phyloP scores from a whole-genome alignment of 2,888 invertebrate species.

The Zygaena filipendulae region DNA sequence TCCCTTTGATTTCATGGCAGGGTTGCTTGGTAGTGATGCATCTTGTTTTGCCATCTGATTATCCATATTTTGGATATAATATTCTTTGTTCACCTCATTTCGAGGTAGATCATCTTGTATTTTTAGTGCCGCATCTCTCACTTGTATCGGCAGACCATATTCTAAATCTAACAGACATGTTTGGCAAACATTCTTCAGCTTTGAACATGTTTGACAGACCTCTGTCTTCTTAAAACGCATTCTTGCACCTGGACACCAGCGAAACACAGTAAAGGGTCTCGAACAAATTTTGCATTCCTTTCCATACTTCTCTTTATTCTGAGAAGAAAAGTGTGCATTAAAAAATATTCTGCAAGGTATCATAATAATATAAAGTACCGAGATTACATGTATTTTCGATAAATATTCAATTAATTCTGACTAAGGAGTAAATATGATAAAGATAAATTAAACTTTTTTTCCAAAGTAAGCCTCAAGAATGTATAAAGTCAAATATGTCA shows the following conservation, averaged over 20 bases:
- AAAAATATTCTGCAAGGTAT: too few relatives aligned
- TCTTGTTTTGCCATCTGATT: conserved; percentile 71
- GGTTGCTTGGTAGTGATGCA: conserved; percentile 65
- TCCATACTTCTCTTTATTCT: conserved; percentile 96
- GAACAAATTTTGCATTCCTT: conserved; percentile 96
- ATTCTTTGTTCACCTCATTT: conserved; percentile 95
- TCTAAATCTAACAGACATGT: conserved; percentile 95
- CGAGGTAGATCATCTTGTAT: conserved; percentile 92
- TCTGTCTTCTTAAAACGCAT: conserved; percentile 98
- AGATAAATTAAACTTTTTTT: too few relatives aligned
- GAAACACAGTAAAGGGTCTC: conserved; percentile 94
- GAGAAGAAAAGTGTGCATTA: too few relatives aligned
- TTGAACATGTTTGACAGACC: conserved; percentile 95
- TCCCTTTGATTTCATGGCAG: conserved; percentile 78
- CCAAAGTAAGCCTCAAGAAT: too few relatives aligned
- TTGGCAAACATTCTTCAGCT: conserved; percentile 95
- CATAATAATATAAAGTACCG: background rate
- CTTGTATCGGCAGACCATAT: conserved; percentile 89
- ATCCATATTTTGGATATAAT: conserved; percentile 92
- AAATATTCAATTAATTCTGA: too few relatives aligned
- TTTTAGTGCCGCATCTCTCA: conserved; percentile 90
- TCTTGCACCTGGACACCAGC: conserved; percentile 95
- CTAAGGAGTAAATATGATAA: too few relatives aligned
- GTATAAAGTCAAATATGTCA: too few relatives aligned
- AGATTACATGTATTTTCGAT: too few relatives aligned